Conservation (phyloP, 2,113 vertebrate genomes). For the Melozone crissalis region DNA sequence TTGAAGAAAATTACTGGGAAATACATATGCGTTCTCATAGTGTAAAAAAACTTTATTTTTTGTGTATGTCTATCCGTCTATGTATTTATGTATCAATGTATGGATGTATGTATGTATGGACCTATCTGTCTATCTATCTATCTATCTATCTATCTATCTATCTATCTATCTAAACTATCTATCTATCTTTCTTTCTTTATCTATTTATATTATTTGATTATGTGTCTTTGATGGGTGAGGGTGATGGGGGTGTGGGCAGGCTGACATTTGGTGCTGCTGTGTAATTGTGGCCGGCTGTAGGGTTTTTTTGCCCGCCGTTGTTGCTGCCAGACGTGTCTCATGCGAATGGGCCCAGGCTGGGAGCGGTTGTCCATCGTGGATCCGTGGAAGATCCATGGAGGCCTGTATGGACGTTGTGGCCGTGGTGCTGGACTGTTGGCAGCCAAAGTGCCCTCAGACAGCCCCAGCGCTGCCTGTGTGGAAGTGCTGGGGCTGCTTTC, state of each 20-base stretch:
- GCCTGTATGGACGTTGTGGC: rapidly evolving
- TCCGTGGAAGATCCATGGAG: neutral
- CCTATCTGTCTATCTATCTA: rapidly evolving
- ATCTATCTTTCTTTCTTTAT: too few species aligned
- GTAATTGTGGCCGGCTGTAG: neutral
- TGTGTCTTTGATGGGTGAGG: too few species aligned
- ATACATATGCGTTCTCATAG: too few species aligned
- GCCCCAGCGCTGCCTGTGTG: rapidly evolving
- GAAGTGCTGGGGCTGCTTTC: neutral
- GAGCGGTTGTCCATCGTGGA: rapidly evolving
- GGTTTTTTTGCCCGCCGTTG: neutral
- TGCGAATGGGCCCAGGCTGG: neutral
- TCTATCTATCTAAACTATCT: too few species aligned
- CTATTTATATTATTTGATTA: too few species aligned
- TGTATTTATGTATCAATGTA: neutral
- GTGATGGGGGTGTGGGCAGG: rapidly evolving
- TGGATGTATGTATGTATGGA: too few species aligned
- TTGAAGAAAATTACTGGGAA: too few species aligned
- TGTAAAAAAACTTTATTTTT: neutral
- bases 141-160: neutral
- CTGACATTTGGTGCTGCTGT: rapidly evolving
- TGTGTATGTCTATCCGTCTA: neutral
- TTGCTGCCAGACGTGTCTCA: neutral
- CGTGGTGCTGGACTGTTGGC: rapidly evolving
- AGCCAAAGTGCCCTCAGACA: rapidly evolving